Percentiles rank a stretch among this genome's conserved stretches.
These are phyloP conservation scores for Chrysemys picta DNA, from an alignment of 2,113 vertebrate species.

Conservation along the genomic window DNA sequence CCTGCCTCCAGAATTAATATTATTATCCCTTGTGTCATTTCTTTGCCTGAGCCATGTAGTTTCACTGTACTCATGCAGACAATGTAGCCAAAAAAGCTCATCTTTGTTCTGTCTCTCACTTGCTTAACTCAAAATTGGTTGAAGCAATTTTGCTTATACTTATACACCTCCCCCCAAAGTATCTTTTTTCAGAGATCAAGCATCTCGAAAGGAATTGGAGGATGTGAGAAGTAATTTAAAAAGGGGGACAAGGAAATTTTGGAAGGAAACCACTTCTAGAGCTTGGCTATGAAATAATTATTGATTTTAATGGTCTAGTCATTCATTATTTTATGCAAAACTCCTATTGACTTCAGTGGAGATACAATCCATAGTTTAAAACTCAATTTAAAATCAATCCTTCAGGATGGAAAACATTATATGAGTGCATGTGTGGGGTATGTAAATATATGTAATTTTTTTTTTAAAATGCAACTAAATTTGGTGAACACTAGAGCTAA, in stretches of 20 bases:
- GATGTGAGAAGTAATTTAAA: too few species aligned
- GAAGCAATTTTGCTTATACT: background rate
- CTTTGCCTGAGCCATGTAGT: background rate
- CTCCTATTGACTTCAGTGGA: background rate
- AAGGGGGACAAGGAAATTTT: background rate
- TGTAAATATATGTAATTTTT: too few species aligned
- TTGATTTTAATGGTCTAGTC: background rate
- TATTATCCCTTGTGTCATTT: background rate
- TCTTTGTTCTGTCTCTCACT: background rate
- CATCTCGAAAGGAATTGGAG: background rate
- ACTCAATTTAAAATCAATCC: background rate
- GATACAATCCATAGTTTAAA: background rate
- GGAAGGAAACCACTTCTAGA: background rate
- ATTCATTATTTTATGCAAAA: background rate
- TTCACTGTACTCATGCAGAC: background rate
- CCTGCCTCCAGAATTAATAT: background rate
- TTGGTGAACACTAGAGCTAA: background rate
- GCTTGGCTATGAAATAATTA: background rate
- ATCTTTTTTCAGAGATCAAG: background rate
- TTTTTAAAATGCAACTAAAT: background rate
- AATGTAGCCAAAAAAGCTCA: background rate
- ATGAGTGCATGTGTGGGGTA: background rate
- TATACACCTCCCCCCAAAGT: background rate
- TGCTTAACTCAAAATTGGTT: background rate
- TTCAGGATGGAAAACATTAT: too few species aligned